Conservation (phyloP, 2,113 vertebrate species). For the Tricholaema leucomelas region DNA sequence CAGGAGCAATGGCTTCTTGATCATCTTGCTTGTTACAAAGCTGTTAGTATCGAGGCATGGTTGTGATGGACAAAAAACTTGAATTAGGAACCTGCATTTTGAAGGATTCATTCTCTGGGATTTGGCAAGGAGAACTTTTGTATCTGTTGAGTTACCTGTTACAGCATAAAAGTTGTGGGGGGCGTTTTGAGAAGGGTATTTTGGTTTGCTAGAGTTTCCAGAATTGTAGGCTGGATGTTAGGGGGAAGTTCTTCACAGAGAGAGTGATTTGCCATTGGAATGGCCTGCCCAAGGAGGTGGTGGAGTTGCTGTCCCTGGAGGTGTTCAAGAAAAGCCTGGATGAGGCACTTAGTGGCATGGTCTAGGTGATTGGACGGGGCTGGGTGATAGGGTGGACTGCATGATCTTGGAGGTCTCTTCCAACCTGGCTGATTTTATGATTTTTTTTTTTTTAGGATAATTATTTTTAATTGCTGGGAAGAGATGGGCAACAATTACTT, state of each 20-base stretch:
- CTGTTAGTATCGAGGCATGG: accelerated
- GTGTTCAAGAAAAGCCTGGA: too few species aligned
- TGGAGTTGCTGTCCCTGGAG: too few species aligned
- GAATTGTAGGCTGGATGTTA: too few species aligned
- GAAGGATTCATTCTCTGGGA: neutral
- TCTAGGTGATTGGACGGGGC: too few species aligned
- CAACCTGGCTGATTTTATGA: too few species aligned
- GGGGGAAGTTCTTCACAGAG: too few species aligned
- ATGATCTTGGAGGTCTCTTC: too few species aligned
- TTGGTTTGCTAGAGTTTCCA: neutral
- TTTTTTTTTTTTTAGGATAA: neutral
- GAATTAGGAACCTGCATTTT: neutral
- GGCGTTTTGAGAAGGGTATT: neutral
- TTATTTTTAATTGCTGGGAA: neutral
- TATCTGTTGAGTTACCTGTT: neutral
- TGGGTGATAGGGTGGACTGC: too few species aligned
- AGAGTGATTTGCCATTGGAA: too few species aligned
- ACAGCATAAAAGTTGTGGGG: neutral
- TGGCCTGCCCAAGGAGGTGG: too few species aligned
- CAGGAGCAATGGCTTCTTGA: neutral
- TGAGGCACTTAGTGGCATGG: too few species aligned
- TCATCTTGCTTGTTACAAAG: neutral
- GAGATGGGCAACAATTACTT: neutral
- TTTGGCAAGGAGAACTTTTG: neutral
- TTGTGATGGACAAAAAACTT: neutral